Evolutionary conservation across 2,797 vertebrate species (phyloP).

Genomic region (Trichosurus vulpecula): DNA sequence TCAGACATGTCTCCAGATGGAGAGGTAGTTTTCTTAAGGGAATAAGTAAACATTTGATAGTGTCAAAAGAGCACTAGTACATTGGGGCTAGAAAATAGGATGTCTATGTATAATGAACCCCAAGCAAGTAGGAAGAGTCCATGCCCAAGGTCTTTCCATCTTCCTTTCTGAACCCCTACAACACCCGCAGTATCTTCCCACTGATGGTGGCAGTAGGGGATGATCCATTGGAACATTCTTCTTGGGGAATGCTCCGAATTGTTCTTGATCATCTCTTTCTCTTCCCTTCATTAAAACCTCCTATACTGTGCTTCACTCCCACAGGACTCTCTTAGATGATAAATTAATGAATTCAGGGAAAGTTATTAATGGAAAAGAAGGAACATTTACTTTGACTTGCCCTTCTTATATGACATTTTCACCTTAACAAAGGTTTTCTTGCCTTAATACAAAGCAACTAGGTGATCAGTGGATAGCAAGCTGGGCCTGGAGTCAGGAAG

Average conservation of each 20-base stretch:
- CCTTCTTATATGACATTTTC: not conserved
- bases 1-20: not conserved
- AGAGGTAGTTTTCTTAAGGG: not conserved
- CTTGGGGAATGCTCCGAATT: not conserved
- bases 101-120: not conserved
- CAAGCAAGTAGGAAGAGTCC: not conserved
- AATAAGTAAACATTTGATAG: not conserved
- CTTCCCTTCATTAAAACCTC: not conserved
- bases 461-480: not conserved
- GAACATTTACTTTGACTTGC: not conserved
- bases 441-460: not conserved
- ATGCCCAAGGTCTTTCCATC: not conserved
- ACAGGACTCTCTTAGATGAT: not conserved
- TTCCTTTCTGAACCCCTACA: not conserved
- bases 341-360: not conserved
- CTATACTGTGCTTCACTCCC: not conserved
- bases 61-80: not conserved
- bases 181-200: not conserved
- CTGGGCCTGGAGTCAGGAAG: not conserved
- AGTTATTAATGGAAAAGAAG: not conserved
- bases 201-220: not conserved
- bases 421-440: not conserved
- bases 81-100: not conserved
- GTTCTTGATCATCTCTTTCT: not conserved
- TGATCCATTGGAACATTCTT: not conserved